These are phyloP conservation scores for Matsumurasca onukii DNA, from an alignment of 1,140 invertebrate species.

Conservation along the genomic window DNA sequence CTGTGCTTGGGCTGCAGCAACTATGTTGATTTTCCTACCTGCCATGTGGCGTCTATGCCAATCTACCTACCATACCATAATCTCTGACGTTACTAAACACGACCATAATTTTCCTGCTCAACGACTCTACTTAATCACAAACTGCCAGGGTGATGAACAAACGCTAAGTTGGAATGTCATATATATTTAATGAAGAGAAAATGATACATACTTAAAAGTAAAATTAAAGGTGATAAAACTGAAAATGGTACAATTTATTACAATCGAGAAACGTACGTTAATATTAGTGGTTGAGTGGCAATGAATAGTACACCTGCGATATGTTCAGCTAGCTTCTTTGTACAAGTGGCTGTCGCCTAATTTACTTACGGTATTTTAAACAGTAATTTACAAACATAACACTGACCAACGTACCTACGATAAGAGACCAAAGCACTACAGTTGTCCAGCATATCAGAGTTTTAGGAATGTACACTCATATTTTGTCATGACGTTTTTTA, in stretches of 20 bases:
- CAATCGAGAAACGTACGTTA: too few relatives aligned
- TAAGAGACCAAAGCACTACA: neutral
- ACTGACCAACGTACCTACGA: conserved; percentile 3
- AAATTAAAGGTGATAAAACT: neutral
- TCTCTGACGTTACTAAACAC: too few relatives aligned
- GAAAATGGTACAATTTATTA: conserved; percentile 6
- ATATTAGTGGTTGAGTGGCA: too few relatives aligned
- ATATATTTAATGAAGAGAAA: conserved; percentile 24
- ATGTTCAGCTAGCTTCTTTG: conserved; percentile 24
- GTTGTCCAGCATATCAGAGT: too few relatives aligned
- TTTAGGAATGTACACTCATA: too few relatives aligned
- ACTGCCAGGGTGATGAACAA: too few relatives aligned
- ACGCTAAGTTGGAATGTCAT: conserved; percentile 29
- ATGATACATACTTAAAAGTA: conserved; percentile 17
- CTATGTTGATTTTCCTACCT: too few relatives aligned
- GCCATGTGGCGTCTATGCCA: too few relatives aligned
- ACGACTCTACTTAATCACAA: neutral
- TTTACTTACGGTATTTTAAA: neutral
- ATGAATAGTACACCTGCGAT: conserved; percentile 15
- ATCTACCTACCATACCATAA: too few relatives aligned
- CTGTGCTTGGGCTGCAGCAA: too few relatives aligned
- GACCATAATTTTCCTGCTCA: too few relatives aligned
- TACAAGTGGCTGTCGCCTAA: neutral
- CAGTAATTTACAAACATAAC: conserved; percentile 10
- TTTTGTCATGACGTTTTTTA: too few relatives aligned